A percentile compares a stretch with the other conserved stretches of the same genome.
These are phyloP conservation scores for Paraplagusia blochii DNA, from an alignment of 2,113 vertebrate species.

Conservation along the genomic window DNA sequence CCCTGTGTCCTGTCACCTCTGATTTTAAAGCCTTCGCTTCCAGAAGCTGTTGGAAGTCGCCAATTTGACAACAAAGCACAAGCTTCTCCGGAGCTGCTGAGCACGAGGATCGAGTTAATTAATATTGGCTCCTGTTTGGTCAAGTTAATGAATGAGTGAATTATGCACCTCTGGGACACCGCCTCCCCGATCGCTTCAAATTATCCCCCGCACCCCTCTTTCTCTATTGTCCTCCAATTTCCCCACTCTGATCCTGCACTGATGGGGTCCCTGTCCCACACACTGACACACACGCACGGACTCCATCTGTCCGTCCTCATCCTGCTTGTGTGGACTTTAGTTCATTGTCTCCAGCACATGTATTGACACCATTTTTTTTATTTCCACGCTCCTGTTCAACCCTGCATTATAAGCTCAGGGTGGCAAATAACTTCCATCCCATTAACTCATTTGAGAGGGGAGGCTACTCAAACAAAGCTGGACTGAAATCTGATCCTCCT, in stretches of 20 bases:
- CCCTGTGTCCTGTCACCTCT: constrained; percentile 23
- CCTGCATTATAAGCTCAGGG: constrained; percentile 62
- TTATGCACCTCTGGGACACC: constrained; percentile 75
- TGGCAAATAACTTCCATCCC: constrained; percentile 89
- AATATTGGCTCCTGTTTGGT: constrained; percentile 78
- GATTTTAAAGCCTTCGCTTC: constrained; percentile 36
- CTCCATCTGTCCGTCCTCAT: constrained; percentile 87
- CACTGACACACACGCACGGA: constrained; percentile 17
- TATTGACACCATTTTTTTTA: constrained; percentile 72
- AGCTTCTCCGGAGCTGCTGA: constrained; percentile 31
- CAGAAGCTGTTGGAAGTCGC: constrained; percentile 26
- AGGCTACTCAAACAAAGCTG: constrained; percentile 82
- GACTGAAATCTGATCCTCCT: constrained; percentile 71
- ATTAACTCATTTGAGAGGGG: constrained; percentile 89
- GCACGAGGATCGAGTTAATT: constrained; percentile 72
- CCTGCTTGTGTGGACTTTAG: constrained; percentile 74
- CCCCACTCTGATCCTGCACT: constrained; percentile 71
- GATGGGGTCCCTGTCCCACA: constrained; percentile 70
- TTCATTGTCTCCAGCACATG: constrained; percentile 83
- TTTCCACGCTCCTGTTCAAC: constrained; percentile 79
- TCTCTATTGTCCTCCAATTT: constrained; percentile 73
- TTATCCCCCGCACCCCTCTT: constrained; percentile 58
- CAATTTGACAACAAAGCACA: constrained; percentile 58
- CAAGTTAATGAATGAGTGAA: constrained; percentile 79
- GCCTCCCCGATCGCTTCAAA: constrained; percentile 70